Evolutionary conservation across 2,888 invertebrate genomes (phyloP).

Genomic region (Ornithoptera priamus): DNA sequence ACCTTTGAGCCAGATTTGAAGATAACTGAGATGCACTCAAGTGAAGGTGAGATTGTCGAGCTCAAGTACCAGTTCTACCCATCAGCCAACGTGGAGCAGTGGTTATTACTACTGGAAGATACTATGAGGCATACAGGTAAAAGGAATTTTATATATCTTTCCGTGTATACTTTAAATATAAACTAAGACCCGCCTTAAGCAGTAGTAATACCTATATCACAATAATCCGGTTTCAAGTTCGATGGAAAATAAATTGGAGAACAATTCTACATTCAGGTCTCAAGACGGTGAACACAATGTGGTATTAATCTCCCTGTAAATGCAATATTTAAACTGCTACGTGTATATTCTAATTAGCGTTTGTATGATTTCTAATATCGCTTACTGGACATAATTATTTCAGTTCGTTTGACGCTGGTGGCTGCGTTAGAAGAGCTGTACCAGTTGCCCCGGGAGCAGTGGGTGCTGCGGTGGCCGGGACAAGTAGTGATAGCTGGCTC

Average conservation of each 20-base stretch:
- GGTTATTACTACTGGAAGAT: conserved; percentile 84
- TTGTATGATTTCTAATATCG: no score
- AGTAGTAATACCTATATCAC: no score
- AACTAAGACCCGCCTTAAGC: no score
- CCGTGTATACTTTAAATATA: no score
- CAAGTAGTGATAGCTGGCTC: conserved; percentile 89
- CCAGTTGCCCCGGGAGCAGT: conserved; percentile 72
- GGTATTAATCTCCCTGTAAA: no score
- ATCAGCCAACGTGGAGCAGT: conserved; percentile 86
- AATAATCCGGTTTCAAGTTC: no score
- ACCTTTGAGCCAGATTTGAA: conserved; percentile 84
- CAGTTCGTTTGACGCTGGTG: conserved; percentile 69
- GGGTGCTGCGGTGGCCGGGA: conserved; percentile 90
- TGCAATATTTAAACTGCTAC: no score
- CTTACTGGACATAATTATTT: conserved; percentile 10
- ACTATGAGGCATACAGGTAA: conserved; percentile 83
- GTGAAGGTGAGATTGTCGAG: conserved; percentile 86
- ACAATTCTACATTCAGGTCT: no score
- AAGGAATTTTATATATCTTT: background rate
- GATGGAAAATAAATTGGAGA: no score
- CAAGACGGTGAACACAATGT: no score
- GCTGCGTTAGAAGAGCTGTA: conserved; percentile 56
- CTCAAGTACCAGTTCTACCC: conserved; percentile 85
- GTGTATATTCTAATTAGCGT: no score
- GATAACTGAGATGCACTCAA: conserved; percentile 88